Percentiles rank a stretch among this genome's conserved stretches.
These are phyloP conservation scores for Addax nasomaculatus DNA, from an alignment of 2,113 vertebrate species.

Conservation along the genomic window DNA sequence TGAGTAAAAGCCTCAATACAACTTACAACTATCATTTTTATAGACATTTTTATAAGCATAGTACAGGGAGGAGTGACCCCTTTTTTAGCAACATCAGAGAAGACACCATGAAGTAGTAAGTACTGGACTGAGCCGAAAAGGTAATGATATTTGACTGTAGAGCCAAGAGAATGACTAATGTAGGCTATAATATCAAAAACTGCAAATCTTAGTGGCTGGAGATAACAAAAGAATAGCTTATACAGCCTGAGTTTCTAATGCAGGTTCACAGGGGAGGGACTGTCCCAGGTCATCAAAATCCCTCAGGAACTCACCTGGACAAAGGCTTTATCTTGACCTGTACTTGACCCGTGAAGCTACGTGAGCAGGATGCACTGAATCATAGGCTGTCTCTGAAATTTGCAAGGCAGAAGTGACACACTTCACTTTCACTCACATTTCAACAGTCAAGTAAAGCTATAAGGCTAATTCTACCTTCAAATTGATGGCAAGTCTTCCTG, in stretches of 20 bases:
- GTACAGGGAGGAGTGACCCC: neutral
- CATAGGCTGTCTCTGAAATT: neutral
- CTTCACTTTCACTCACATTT: neutral
- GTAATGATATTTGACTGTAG: neutral
- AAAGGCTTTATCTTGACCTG: neutral
- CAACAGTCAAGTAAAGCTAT: neutral
- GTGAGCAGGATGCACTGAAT: fast-evolving
- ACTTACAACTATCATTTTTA: neutral
- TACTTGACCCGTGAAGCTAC: neutral
- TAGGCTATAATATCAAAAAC: neutral
- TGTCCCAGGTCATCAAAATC: neutral
- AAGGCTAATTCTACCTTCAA: neutral
- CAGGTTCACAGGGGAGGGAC: fast-evolving
- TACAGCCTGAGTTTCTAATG: neutral
- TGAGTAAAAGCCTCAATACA: neutral
- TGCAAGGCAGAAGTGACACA: neutral
- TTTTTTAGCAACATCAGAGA: neutral
- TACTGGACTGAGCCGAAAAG: neutral
- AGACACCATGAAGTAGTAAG: neutral
- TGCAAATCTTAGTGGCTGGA: neutral
- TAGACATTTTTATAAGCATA: neutral
- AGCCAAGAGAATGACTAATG: neutral
- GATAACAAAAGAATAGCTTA: neutral
- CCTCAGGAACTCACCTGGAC: neutral
- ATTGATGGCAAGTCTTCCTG: neutral